These are phyloP conservation scores for Periphyllus acericola DNA, from an alignment of 2,888 invertebrate genomes.

Conservation along the genomic window DNA sequence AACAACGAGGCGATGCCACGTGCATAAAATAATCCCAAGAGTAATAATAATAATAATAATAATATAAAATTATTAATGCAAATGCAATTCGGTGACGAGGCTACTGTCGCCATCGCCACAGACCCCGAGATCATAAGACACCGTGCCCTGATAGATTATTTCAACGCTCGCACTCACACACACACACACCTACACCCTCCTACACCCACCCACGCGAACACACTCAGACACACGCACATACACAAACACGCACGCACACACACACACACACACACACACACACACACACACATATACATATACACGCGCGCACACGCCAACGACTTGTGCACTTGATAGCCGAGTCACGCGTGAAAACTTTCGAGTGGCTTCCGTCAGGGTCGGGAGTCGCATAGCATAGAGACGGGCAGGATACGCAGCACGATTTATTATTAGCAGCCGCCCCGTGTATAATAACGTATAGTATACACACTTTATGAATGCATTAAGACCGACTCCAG, in stretches of 20 bases:
- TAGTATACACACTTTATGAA: conserved; percentile 3
- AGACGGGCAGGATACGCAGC: background rate
- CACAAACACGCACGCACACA: background rate
- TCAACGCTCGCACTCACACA: background rate
- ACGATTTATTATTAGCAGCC: conserved; percentile 43
- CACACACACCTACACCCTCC: background rate
- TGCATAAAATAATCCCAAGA: background rate
- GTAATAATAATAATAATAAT: background rate
- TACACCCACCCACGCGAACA: background rate
- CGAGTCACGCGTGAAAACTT: conserved; percentile 49
- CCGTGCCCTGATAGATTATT: background rate
- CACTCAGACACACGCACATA: background rate
- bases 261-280: background rate
- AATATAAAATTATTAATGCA: background rate
- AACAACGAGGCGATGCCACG: background rate
- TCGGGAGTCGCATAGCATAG: background rate
- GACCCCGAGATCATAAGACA: background rate
- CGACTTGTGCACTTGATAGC: background rate
- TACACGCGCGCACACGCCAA: too few species aligned
- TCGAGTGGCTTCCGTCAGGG: conserved; percentile 4
- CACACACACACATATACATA: background rate
- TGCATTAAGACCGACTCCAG: conserved; percentile 34
- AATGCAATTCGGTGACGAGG: background rate
- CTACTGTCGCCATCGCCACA: background rate
- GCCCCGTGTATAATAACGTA: background rate